Evolutionary conservation across 2,888 invertebrate genomes (phyloP).

Genomic region (Calameuta pallipes): DNA sequence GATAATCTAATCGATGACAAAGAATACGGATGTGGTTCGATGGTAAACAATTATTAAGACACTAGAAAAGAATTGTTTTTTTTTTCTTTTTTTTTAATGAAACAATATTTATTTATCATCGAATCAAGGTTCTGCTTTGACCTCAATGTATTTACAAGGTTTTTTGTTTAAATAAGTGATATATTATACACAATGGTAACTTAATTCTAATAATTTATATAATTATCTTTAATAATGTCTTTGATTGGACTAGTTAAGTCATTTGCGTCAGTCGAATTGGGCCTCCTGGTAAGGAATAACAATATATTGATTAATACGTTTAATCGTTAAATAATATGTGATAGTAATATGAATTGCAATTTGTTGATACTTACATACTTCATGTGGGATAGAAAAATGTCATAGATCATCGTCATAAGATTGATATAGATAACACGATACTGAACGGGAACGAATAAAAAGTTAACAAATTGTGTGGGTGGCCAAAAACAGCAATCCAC

Average conservation of each 20-base stretch:
- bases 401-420: conserved; percentile 85
- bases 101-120: background rate
- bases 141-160: background rate
- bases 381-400: conserved; percentile 88
- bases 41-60: background rate
- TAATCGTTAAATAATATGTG: background rate
- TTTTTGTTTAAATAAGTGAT: background rate
- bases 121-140: background rate
- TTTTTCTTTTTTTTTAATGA: background rate
- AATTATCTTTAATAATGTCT: background rate
- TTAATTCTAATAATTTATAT: background rate
- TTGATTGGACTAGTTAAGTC: background rate
- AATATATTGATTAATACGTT: background rate
- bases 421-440: conserved; percentile 92
- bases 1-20: background rate
- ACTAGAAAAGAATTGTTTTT: background rate
- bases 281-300: conserved; percentile 14
- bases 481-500: conserved; percentile 93
- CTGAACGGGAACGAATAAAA: conserved; percentile 82
- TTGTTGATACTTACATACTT: conserved; percentile 73
- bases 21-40: background rate
- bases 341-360: background rate
- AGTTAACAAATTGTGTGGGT: conserved; percentile 90
- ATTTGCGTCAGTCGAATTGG: conserved; percentile 14
- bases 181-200: background rate